Evolutionary conservation across 2,797 vertebrate genomes (phyloP), one percentile per base, ranked within the genome.

Genomic region (Mastacembelus armatus): DNA sequence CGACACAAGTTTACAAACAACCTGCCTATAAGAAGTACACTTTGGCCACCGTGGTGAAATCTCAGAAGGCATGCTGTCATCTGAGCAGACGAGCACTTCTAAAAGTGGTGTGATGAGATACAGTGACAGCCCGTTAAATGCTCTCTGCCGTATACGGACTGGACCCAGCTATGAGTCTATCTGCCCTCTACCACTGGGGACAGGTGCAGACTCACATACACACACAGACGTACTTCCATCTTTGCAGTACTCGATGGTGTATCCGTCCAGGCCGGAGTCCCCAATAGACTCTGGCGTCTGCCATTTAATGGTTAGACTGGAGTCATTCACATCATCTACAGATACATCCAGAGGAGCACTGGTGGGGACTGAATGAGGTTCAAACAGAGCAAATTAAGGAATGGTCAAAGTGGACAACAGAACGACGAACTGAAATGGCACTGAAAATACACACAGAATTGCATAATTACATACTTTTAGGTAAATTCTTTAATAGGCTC

Each of bases 221-320:
- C 21, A 64, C 26, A 18, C 44, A 57, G 7, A 88, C 96, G 87
- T 89, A 99, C 97, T 93, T 93, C 96, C 96, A 74, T 96, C 94
- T 87, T 94, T 94, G 92, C 95, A 85, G 88, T 95, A 92, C 78
- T 99, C 97, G 22, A 99, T 65, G 24, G 91, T n/a, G 16, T 97
- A 98, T 86, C 97, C 97, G 19, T 95, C 93, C 76, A 98, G 78
- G 22, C 93, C 93, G 0, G 88, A 84, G 36, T 61, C 83, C 57
- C 96, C 96, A 0, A 87, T 85, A 55, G 69, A 91, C 84, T 96
- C 94, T 0, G 96, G 96, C 2, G 91, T 74, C 43, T 87, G 94
- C 97, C 97, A 99, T 59, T 91, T 95, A 74, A 99, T 87, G 0
- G 93, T 94, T 68, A 97, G 79, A 0, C 94, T 95, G 62, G 72